phyloP scores from a whole-genome alignment of 2,113 vertebrate species.

The Vulpes lagopus region DNA sequence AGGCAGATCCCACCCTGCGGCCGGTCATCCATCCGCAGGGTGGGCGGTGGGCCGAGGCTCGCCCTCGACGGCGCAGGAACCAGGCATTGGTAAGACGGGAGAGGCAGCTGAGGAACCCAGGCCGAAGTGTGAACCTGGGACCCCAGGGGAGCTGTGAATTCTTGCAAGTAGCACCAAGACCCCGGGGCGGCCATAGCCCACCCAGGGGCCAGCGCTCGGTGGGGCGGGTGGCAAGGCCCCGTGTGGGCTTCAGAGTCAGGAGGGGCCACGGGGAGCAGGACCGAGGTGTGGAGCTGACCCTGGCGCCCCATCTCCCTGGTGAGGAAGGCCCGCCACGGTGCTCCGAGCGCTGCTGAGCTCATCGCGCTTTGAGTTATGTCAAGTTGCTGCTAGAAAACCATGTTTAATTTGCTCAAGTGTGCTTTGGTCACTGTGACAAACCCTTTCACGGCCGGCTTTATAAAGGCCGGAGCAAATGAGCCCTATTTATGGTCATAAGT shows the following conservation, averaged over 20 bases:
- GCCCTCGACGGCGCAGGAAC: not conserved
- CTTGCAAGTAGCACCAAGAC: not conserved
- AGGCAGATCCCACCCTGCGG: rapidly evolving
- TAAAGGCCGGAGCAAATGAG: rapidly evolving
- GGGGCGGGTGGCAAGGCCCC: too few species aligned
- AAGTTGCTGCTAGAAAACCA: not conserved
- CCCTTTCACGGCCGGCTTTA: rapidly evolving
- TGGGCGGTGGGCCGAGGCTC: rapidly evolving
- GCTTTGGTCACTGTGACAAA: rapidly evolving
- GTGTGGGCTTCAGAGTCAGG: rapidly evolving
- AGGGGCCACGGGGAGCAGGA: rapidly evolving
- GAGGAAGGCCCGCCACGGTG: not conserved
- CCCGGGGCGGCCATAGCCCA: not conserved
- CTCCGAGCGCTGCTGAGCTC: rapidly evolving
- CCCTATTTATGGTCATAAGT: too few species aligned
- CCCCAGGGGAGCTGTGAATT: rapidly evolving
- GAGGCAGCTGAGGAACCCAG: not conserved
- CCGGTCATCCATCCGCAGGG: not conserved
- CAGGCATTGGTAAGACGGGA: rapidly evolving
- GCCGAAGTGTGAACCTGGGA: not conserved
- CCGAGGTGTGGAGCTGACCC: rapidly evolving
- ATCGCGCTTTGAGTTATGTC: rapidly evolving
- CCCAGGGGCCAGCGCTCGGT: too few species aligned
- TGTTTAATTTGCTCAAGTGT: not conserved
- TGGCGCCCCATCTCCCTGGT: rapidly evolving